phyloP scores from a whole-genome alignment of 2,888 invertebrate species.

The Metopia argyrocephala region DNA sequence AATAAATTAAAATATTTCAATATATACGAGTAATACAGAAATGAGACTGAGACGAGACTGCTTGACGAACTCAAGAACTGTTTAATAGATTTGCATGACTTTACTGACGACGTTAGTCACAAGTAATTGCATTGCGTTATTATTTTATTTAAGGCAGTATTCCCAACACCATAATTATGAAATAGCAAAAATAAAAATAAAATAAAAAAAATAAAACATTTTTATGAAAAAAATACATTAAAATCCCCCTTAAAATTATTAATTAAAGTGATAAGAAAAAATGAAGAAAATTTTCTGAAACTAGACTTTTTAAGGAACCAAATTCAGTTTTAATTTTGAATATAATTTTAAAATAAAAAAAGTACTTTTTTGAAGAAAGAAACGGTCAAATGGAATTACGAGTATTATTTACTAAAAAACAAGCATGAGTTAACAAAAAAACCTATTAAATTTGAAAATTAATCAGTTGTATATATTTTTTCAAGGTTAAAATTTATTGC shows the following conservation, averaged over 20 bases:
- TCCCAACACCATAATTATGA: neutral
- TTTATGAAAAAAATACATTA: neutral
- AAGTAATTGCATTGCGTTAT: neutral
- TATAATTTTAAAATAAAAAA: no score
- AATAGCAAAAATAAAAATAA: neutral
- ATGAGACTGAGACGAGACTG: neutral
- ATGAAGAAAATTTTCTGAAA: no score
- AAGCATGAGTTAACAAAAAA: no score
- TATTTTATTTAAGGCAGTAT: no score
- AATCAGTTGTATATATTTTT: no score
- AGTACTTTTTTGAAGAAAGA: no score
- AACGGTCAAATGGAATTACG: no score
- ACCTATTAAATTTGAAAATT: no score
- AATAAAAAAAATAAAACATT: neutral
- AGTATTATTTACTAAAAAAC: no score
- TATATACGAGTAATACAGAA: neutral
- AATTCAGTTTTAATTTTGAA: no score
- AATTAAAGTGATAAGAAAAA: neutral
- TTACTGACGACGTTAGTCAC: no score
- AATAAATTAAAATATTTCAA: neutral
- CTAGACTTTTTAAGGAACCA: no score
- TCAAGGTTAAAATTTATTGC: conserved; percentile 44
- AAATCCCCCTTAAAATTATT: neutral
- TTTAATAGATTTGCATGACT: neutral
- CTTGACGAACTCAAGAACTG: neutral